Conservation (phyloP, 1,140 invertebrate species). For the Sesamia nonagrioides region DNA sequence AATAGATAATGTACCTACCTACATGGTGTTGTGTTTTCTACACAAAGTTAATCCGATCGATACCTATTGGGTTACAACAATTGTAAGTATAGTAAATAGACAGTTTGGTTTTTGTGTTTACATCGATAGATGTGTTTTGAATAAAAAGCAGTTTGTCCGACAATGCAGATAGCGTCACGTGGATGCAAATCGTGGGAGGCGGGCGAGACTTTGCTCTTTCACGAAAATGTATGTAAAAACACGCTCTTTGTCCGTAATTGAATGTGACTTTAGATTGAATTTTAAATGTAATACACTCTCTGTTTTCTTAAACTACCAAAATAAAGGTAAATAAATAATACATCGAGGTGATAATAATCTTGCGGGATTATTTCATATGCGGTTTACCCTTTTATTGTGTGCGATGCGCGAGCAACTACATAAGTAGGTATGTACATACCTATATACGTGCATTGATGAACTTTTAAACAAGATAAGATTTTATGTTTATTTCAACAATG, state of each 20-base stretch:
- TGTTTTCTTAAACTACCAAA: slow-evolving; percentile 67
- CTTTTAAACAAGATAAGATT: slow-evolving; percentile 40
- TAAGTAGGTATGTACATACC: not conserved
- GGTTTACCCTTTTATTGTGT: slow-evolving; percentile 27
- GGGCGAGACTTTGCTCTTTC: slow-evolving; percentile 55
- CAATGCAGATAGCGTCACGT: slow-evolving; percentile 44
- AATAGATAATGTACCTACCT: slow-evolving; percentile 3
- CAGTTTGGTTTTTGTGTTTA: slow-evolving; percentile 36
- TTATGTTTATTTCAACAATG: slow-evolving; percentile 44
- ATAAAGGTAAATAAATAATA: slow-evolving; percentile 66
- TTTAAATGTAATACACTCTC: slow-evolving; percentile 80
- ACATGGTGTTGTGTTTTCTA: slow-evolving; percentile 16
- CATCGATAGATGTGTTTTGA: slow-evolving; percentile 32
- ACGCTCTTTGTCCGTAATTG: slow-evolving; percentile 70
- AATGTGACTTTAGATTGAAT: slow-evolving; percentile 74
- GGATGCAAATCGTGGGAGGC: slow-evolving; percentile 61
- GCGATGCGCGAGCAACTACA: slow-evolving; percentile 17
- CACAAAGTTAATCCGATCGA: slow-evolving; percentile 18
- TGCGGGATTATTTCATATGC: slow-evolving; percentile 57
- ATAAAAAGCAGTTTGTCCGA: slow-evolving; percentile 51
- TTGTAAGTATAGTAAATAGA: slow-evolving; percentile 34
- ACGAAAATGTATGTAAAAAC: slow-evolving; percentile 73
- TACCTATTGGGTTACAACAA: slow-evolving; percentile 33
- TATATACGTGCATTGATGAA: slow-evolving; percentile 33
- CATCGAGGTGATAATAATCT: slow-evolving; percentile 60